Base-by-base conservation (phyloP, 2,113 vertebrate genomes). In the Aplodontia rufa region DNA sequence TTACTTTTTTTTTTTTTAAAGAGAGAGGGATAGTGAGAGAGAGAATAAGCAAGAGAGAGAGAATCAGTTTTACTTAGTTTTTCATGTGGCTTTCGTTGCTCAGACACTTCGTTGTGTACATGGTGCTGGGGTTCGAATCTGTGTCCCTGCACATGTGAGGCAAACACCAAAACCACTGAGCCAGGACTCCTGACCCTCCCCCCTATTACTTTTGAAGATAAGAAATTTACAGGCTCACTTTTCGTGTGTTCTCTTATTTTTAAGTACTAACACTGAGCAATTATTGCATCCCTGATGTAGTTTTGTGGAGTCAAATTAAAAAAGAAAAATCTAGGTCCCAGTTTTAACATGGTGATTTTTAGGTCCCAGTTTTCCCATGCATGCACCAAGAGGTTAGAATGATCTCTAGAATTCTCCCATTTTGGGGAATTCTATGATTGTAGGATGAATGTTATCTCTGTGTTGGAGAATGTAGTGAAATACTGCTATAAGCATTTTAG, bases 1-100 rank as follows among this genome's bases (percentile, higher is more conserved):
- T 98, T 98, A 95, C 90, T 96, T 97, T 82, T 28, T 26, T 58
- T 58, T 22, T 82, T 40, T 14, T n/a, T n/a, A n/a, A n/a, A n/a
- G n/a, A n/a, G n/a, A n/a, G n/a, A n/a, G n/a, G n/a, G n/a, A n/a
- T n/a, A n/a, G n/a, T n/a, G n/a, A n/a, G n/a, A n/a, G n/a, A n/a
- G n/a, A n/a, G n/a, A n/a, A n/a, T n/a, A n/a, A n/a, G n/a, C n/a
- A n/a, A n/a, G n/a, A n/a, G n/a, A n/a, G n/a, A n/a, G n/a, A n/a
- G n/a, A n/a, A n/a, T n/a, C n/a, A n/a, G n/a, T n/a, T n/a, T n/a
- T n/a, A n/a, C n/a, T n/a, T n/a, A n/a, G n/a, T n/a, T n/a, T n/a
- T n/a, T n/a, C n/a, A n/a, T n/a, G n/a, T n/a, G n/a, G n/a, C n/a
- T n/a, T n/a, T n/a, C n/a, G n/a, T n/a, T n/a, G n/a, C n/a, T n/a